A percentile compares a stretch with the other conserved stretches of the same genome.
Evolutionary conservation across 2,797 vertebrate genomes (phyloP).

Genomic region (Sebastes miniatus): DNA sequence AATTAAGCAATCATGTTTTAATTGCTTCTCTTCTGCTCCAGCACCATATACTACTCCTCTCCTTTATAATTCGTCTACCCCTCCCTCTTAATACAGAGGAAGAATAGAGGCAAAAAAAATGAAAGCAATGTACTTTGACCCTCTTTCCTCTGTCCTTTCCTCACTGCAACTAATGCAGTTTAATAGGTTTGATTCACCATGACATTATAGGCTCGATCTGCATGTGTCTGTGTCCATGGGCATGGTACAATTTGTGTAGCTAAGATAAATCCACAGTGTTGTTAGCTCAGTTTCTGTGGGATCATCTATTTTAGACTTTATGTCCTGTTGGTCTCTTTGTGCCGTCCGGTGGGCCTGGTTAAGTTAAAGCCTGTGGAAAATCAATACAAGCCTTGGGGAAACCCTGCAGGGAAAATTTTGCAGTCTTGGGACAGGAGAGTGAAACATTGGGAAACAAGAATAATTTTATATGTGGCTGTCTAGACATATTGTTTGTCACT

Average conservation of each 20-base stretch:
- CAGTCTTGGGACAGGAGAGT: conserved; percentile 26
- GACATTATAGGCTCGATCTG: conserved; percentile 41
- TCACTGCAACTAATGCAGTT: conserved; percentile 48
- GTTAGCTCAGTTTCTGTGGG: conserved; percentile 44
- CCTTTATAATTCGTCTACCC: conserved; percentile 15
- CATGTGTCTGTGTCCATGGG: conserved; percentile 22
- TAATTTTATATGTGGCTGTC: neutral
- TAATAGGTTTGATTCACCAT: conserved; percentile 55
- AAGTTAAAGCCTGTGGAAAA: conserved; percentile 49
- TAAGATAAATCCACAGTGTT: conserved; percentile 40
- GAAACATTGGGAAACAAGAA: conserved; percentile 6
- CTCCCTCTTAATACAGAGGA: conserved; percentile 25
- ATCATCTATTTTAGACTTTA: conserved; percentile 44
- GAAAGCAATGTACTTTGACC: conserved; percentile 47
- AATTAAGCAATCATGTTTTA: conserved; percentile 65
- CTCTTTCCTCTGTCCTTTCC: conserved; percentile 49
- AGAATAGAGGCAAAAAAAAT: conserved; percentile 12
- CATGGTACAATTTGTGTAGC: conserved; percentile 25
- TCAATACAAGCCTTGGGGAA: conserved; percentile 45
- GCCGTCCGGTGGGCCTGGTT: conserved; percentile 45
- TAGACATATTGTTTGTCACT: neutral
- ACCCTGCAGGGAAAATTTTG: conserved; percentile 30
- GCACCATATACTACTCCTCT: conserved; percentile 14
- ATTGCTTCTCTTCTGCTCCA: conserved; percentile 55
- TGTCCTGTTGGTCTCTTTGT: conserved; percentile 32